Evolutionary conservation across 1,140 invertebrate species (phyloP), one percentile per base, ranked within the genome.

Genomic region (Drosophila seguyi): DNA sequence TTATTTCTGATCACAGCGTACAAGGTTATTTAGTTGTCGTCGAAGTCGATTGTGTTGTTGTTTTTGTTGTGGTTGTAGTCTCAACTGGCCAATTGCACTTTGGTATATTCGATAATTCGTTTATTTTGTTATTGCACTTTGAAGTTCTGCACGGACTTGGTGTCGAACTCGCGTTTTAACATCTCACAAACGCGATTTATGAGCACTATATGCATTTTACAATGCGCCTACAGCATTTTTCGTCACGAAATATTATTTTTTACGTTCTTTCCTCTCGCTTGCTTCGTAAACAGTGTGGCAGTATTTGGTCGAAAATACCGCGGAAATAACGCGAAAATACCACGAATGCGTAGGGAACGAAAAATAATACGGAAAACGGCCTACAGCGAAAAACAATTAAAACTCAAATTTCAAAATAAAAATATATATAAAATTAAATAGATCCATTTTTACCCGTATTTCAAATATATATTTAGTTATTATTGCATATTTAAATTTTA

Each of bases 141-240:
- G 13, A 87, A 86, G 59, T 86, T 82, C 45, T 87, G 83, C 79
- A 82, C 83, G 45, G 79, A 82, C 50, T 87, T 87, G 44, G 52
- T 68, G 48, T 86, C 72, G 22, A 79, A 75, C 55, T 82, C 69
- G 69, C 82, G 75, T 79, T 82, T 57, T 52, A 86, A 42, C 57
- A 66, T 74, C 68, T 66, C 68, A 75, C 68, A 85, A 74, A 59
- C 80, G 65, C 58, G 59, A 75, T 86, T 81, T 65, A 81, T 85
- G 39, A 53, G 41, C 77, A 77, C 63, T 73, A 73, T 61, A 74
- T 67, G 82, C 81, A 85, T 85, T 85, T 85, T 85, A 85, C 77
- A 81, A 80, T 74, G 67, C 81, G 67, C 75, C 75, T 81, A 85
- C 50, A 85, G 71, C 81, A 85, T 75, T 75, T 81, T 85, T 85